Evolutionary conservation across 2,888 invertebrate species (phyloP), one percentile per base, ranked within the genome.

Genomic region (Lasius platythorax): DNA sequence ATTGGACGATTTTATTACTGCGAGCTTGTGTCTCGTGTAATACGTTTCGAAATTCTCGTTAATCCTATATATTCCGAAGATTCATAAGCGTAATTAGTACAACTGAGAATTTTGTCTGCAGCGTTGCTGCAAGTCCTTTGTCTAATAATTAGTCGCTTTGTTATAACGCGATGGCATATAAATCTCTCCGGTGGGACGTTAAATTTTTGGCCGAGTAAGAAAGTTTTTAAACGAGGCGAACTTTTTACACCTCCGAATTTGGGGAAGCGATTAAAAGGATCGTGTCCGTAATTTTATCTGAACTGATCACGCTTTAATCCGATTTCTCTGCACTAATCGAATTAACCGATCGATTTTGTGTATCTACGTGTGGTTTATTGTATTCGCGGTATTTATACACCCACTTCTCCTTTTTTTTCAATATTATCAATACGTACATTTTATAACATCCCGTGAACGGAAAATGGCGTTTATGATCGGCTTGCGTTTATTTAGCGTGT

Each of bases 1-100:
- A 12, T 40, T 53, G 28, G 18, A 56, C n/a, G 12, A 56, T 18
- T 8, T 15, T 53, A n/a, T 50, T n/a, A 50, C 12, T 15, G 23
- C 15, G 9, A 75, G 15, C 1, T 50, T 0, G 23, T 63, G 15
- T 58, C 12, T 30, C 12, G 43, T 33, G 28, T 33, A 68, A 53
- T 56, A 23, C 50, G 37, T 76, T 53, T 64, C 68, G 30, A n/a
- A 30, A 70, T 58, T 78, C 56, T 78, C 56, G 4, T n/a, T 11
- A 15, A 50, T 18, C n/a, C 40, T 76, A 53, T 68, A 28, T 30
- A 46, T 68, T 66, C 18, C 9, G n/a, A 23, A 78, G 30, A 70
- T 70, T 70, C 53, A 78, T 30, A 78, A 43, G n/a, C 15, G 37
- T 23, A 68, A 78, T 76, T 68, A 78, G n/a, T 40, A 6, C 40